Conservation (phyloP, 2,113 vertebrate genomes). For the Tachuris rubrigastra region DNA sequence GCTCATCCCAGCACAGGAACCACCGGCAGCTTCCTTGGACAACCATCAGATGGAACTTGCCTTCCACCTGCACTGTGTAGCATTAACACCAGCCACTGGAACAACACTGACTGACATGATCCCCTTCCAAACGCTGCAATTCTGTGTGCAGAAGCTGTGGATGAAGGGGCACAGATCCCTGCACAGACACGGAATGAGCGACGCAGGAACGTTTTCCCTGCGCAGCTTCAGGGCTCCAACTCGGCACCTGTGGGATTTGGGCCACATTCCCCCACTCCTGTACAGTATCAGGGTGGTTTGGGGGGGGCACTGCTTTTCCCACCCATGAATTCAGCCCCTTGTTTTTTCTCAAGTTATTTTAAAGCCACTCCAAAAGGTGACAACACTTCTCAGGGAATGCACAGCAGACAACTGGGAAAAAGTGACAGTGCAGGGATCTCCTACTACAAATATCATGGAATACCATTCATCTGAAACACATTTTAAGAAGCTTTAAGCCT, state of each 20-base stretch:
- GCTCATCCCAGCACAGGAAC: not conserved
- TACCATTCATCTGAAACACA: not conserved
- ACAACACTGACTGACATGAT: too few relatives aligned
- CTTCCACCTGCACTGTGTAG: not conserved
- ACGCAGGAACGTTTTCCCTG: not conserved
- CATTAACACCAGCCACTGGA: accelerated
- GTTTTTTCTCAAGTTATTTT: not conserved
- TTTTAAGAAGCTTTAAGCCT: not conserved
- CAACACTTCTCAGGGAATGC: not conserved
- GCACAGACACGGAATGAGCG: not conserved
- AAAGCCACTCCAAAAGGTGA: not conserved
- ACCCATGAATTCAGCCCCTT: not conserved
- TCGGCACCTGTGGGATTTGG: not conserved
- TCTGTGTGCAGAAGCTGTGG: not conserved
- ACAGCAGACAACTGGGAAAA: not conserved
- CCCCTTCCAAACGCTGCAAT: not conserved
- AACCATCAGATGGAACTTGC: not conserved
- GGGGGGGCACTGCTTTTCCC: not conserved
- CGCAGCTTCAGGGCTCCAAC: not conserved
- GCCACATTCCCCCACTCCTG: accelerated
- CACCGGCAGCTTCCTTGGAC: not conserved
- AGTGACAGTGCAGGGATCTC: not conserved
- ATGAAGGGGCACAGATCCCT: not conserved
- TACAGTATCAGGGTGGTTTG: too few relatives aligned
- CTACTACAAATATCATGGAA: not conserved